Evolutionary conservation across 37 sponge, comb jelly and placozoan species (phyloP).

Genomic region (Aplysina aerophoba): DNA sequence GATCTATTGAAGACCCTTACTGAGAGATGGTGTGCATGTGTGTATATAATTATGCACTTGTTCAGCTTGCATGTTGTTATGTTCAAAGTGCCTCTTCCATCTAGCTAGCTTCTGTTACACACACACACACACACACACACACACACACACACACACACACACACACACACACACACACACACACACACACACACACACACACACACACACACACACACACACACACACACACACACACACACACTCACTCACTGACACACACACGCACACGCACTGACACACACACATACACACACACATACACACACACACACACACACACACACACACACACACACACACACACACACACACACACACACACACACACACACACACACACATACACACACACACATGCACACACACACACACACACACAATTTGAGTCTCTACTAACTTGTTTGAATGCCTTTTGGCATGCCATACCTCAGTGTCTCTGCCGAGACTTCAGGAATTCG

Average conservation of each 20-base stretch:
- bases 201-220: slow-evolving; percentile 26
- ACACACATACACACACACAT: neutral
- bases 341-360: slow-evolving; percentile 30
- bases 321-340: neutral
- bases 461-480: slow-evolving; percentile 71
- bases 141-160: too few species aligned
- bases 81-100: too few species aligned
- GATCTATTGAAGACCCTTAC: too few species aligned
- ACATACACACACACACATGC: neutral
- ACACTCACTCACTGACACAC: slow-evolving; percentile 37
- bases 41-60: slow-evolving; percentile 18
- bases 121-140: too few species aligned
- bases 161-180: too few species aligned
- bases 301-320: neutral
- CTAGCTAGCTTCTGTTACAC: too few species aligned
- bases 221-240: slow-evolving; percentile 37
- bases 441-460: neutral
- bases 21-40: slow-evolving; percentile 14
- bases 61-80: slow-evolving; percentile 9
- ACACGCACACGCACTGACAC: slow-evolving; percentile 43
- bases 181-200: neutral
- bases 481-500: slow-evolving; percentile 81
- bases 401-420: too few species aligned
- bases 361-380: slow-evolving; percentile 32
- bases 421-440: neutral